phyloP scores from a whole-genome alignment of 2,113 vertebrate genomes.

The Cyprinodon variegatus region DNA sequence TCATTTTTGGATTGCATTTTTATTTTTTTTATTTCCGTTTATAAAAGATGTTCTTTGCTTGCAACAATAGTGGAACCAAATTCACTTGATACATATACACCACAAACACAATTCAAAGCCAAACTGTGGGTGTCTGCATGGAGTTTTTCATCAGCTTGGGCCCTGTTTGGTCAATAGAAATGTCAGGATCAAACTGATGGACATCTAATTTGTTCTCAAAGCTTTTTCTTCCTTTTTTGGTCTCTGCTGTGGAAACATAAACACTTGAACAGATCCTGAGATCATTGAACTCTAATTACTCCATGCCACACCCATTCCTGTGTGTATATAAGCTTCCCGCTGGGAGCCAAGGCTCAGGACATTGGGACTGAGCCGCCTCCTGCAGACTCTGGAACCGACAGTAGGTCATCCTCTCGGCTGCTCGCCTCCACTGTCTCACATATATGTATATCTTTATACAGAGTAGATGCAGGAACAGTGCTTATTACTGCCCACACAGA shows the following conservation, averaged over 20 bases:
- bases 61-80: no score
- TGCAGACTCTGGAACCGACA: slow-evolving; percentile 56
- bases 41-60: no score
- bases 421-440: slow-evolving; percentile 72
- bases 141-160: no score
- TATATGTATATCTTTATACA: slow-evolving; percentile 78
- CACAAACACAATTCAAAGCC: neutral
- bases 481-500: slow-evolving; percentile 58
- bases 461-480: slow-evolving; percentile 69
- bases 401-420: slow-evolving; percentile 60
- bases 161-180: no score
- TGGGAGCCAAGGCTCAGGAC: slow-evolving; percentile 24
- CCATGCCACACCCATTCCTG: neutral
- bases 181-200: neutral
- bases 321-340: neutral
- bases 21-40: no score
- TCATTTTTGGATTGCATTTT: no score
- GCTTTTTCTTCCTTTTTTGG: neutral
- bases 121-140: neutral
- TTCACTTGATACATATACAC: no score
- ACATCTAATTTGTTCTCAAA: neutral
- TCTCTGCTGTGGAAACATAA: neutral
- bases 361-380: slow-evolving; percentile 31
- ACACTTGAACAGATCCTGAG: neutral
- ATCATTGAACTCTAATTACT: neutral